A percentile compares a stretch with the other conserved stretches of the same genome.
phyloP scores from a whole-genome alignment of 2,797 vertebrate species.

The Salmo trutta region DNA sequence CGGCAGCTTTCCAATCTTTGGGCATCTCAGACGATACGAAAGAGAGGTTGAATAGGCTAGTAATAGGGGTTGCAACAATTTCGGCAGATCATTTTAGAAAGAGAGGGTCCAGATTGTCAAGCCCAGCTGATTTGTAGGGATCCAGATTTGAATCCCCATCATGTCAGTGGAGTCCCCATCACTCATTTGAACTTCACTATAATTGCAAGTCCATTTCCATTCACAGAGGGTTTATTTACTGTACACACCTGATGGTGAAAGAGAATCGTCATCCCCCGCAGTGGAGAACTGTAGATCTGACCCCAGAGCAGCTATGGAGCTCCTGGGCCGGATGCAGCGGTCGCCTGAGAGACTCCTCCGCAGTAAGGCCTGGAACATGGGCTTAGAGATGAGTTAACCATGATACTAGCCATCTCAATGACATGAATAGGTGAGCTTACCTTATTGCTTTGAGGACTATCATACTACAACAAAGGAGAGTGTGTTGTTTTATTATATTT shows the following conservation, averaged over 20 bases:
- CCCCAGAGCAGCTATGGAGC: conserved; percentile 78
- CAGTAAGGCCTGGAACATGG: conserved; percentile 72
- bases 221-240: background rate
- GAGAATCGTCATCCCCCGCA: conserved; percentile 61
- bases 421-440: background rate
- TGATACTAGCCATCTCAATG: background rate
- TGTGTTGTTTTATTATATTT: background rate
- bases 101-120: too few species aligned
- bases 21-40: too few species aligned
- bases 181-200: background rate
- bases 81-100: too few species aligned
- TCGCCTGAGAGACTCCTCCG: conserved; percentile 86
- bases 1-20: too few species aligned
- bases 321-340: conserved; percentile 79
- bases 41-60: too few species aligned
- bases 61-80: too few species aligned
- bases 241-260: conserved; percentile 73
- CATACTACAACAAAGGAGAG: background rate
- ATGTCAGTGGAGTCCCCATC: too few species aligned
- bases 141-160: too few species aligned
- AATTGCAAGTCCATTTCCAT: background rate
- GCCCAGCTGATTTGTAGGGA: too few species aligned
- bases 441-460: background rate
- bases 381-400: background rate
- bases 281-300: conserved; percentile 73